Conservation (phyloP, 2,113 vertebrate species). For the Chaetorhynchus papuensis region DNA sequence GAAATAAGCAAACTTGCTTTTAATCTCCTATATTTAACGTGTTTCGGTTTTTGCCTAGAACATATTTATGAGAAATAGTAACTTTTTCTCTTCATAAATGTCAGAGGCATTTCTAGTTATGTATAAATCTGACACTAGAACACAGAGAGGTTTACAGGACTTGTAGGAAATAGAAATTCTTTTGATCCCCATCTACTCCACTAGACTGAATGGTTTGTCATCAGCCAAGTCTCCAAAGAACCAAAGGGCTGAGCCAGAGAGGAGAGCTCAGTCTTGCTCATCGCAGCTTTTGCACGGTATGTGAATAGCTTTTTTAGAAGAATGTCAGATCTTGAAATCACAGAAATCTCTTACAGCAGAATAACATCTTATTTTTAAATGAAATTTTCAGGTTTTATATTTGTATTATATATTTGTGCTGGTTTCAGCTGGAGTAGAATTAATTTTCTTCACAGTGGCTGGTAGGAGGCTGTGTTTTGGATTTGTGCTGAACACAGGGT, state of each 20-base stretch:
- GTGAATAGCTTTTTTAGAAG: background rate
- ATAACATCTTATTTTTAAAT: background rate
- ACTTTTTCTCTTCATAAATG: background rate
- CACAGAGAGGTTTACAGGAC: background rate
- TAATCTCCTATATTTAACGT: background rate
- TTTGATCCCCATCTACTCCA: background rate
- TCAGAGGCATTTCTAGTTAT: background rate
- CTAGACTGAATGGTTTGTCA: background rate
- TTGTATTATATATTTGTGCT: background rate
- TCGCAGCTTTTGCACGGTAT: rapidly evolving
- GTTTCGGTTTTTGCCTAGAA: background rate
- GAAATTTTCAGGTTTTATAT: background rate
- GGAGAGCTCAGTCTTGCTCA: background rate
- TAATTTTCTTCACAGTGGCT: background rate
- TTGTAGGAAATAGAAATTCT: background rate
- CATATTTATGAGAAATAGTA: background rate
- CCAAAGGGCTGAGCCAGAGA: background rate
- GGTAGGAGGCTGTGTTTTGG: background rate
- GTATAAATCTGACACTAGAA: background rate
- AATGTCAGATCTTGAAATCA: background rate
- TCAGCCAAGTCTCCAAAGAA: background rate
- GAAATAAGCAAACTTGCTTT: background rate
- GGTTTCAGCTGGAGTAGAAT: background rate
- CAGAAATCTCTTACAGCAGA: background rate
- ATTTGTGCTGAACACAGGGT: background rate